Evolutionary conservation across 2,113 vertebrate genomes (phyloP).

Genomic region (Natator depressus): DNA sequence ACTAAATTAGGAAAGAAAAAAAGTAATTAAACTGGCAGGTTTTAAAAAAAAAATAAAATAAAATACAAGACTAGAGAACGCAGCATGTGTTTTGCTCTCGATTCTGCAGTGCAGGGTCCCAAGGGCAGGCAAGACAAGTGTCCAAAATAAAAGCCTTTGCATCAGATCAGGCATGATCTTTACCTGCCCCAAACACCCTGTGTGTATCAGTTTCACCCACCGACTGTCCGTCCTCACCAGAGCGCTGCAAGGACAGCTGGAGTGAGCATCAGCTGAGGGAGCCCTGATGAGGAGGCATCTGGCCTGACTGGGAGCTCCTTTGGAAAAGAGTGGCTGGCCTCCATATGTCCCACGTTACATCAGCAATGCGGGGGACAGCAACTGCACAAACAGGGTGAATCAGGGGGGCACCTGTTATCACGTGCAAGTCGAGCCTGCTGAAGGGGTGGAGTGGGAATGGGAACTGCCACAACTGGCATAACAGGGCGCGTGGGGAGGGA

Average conservation of each 20-base stretch:
- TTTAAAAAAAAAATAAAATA: neutral
- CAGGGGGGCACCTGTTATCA: neutral
- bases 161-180: neutral
- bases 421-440: neutral
- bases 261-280: neutral
- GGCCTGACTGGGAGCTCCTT: neutral
- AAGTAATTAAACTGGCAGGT: neutral
- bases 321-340: neutral
- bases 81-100: neutral
- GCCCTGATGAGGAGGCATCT: neutral
- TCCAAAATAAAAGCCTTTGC: neutral
- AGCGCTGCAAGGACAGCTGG: neutral
- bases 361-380: neutral
- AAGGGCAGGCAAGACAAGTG: neutral
- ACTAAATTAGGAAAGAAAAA: neutral
- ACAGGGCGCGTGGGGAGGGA: neutral
- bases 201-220: neutral
- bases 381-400: neutral
- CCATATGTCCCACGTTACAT: neutral
- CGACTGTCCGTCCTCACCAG: no score
- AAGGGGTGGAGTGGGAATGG: neutral
- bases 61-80: neutral
- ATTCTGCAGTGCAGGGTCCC: neutral
- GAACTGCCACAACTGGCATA: neutral
- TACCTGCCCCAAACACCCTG: neutral